A percentile compares a stretch with the other conserved stretches of the same genome.
These are phyloP conservation scores for Clarias laeviceps DNA, from an alignment of 2,797 vertebrate genomes.

Conservation along the genomic window DNA sequence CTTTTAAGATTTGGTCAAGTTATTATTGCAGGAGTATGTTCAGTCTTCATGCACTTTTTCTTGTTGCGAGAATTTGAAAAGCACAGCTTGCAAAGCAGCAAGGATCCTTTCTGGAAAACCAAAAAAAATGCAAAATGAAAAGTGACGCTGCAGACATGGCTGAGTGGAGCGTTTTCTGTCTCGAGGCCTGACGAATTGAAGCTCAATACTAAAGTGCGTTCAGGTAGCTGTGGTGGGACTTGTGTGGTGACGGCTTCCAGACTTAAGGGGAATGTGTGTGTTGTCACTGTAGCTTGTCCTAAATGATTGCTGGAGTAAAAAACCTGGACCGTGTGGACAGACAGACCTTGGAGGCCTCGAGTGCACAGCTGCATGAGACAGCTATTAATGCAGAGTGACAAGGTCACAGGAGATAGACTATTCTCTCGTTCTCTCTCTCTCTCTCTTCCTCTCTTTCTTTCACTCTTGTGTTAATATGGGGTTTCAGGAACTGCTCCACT, in stretches of 20 bases:
- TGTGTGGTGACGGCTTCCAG: slow-evolving; percentile 19
- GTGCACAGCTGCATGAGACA: slow-evolving; percentile 52
- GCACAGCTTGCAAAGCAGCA: slow-evolving; percentile 8
- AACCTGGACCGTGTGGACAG: slow-evolving; percentile 48
- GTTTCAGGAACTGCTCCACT: slow-evolving; percentile 49
- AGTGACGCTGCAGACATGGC: slow-evolving; percentile 30
- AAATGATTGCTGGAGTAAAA: slow-evolving; percentile 51
- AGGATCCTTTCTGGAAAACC: slow-evolving; percentile 24
- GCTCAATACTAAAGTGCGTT: slow-evolving; percentile 8
- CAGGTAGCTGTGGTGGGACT: slow-evolving; percentile 20
- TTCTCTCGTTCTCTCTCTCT: slow-evolving; percentile 35
- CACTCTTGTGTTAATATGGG: slow-evolving; percentile 46
- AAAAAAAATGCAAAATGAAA: slow-evolving; percentile 46
- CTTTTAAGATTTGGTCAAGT: background rate
- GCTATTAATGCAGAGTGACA: slow-evolving; percentile 61
- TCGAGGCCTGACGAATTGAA: slow-evolving; percentile 3
- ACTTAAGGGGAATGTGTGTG: slow-evolving; percentile 29
- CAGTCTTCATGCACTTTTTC: background rate
- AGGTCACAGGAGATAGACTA: slow-evolving; percentile 53
- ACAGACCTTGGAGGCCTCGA: slow-evolving; percentile 49
- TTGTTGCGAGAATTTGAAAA: slow-evolving; percentile 24
- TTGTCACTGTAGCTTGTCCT: slow-evolving; percentile 50
- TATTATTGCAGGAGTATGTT: background rate
- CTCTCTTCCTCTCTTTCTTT: slow-evolving; percentile 10
- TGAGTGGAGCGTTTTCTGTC: slow-evolving; percentile 38